A percentile compares a stretch with the other conserved stretches of the same genome.
Conservation (phyloP, 2,888 invertebrate species). For the Rhaphigaster nebulosa region DNA sequence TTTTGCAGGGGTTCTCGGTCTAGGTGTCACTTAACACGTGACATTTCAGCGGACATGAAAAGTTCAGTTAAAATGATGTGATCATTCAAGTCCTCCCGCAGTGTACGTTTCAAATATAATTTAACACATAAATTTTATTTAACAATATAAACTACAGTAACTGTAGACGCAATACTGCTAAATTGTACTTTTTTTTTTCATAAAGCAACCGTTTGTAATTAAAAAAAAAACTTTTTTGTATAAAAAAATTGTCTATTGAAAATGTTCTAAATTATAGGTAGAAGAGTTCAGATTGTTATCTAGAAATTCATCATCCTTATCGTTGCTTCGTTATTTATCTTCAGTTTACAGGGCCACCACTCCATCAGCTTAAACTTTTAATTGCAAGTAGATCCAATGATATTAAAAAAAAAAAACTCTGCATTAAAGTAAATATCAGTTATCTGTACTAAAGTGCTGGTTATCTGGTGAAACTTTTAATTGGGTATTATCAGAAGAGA, state of each 20-base stretch:
- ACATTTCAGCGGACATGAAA: too few relatives aligned
- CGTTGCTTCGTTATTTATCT: not conserved
- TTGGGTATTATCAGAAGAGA: not conserved
- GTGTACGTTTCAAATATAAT: too few relatives aligned
- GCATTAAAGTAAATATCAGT: constrained; percentile 9
- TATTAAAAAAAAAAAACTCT: not conserved
- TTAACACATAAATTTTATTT: too few relatives aligned
- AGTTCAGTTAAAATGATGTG: too few relatives aligned
- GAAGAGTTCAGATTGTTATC: not conserved
- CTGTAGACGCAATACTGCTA: too few relatives aligned
- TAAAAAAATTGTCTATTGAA: not conserved
- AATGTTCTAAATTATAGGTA: not conserved
- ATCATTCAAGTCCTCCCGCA: too few relatives aligned
- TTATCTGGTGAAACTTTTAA: constrained; percentile 10
- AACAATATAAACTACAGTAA: too few relatives aligned
- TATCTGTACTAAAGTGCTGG: not conserved
- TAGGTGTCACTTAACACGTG: too few relatives aligned
- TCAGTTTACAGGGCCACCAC: not conserved
- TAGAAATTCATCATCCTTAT: not conserved
- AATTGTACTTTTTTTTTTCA: too few relatives aligned
- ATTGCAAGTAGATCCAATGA: not conserved
- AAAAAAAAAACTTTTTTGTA: too few relatives aligned
- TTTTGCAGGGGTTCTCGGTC: too few relatives aligned
- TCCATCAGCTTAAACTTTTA: constrained; percentile 1
- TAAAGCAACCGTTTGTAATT: too few relatives aligned